Conservation (phyloP, 2,113 vertebrate genomes). For the Gallinago jamesoni region DNA sequence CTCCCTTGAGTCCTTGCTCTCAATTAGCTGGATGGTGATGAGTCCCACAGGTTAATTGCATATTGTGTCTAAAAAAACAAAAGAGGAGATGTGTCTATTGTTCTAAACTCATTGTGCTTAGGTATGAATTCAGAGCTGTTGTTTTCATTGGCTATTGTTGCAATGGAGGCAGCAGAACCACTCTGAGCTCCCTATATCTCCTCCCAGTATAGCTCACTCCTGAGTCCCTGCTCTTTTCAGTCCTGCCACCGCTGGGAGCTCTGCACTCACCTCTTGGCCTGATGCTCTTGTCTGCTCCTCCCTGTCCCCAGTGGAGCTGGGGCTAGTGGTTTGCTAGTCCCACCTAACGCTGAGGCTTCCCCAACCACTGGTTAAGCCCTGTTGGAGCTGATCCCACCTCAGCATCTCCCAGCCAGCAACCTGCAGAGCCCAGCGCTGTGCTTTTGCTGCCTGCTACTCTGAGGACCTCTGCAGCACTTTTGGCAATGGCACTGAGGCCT, state of each 20-base stretch:
- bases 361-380: neutral
- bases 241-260: rapidly evolving
- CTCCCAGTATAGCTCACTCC: neutral
- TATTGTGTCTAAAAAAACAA: neutral
- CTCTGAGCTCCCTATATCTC: neutral
- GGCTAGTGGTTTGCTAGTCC: too few relatives aligned
- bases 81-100: neutral
- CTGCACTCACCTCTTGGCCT: neutral
- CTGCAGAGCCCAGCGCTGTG: neutral
- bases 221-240: neutral
- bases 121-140: neutral
- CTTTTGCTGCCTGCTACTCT: neutral
- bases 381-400: neutral
- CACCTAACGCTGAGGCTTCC: neutral
- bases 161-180: neutral
- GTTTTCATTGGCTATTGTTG: neutral
- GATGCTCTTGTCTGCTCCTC: neutral
- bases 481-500: too few relatives aligned
- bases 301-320: neutral
- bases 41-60: neutral
- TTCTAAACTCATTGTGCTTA: neutral
- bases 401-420: neutral
- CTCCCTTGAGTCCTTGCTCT: neutral
- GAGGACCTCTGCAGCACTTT: neutral
- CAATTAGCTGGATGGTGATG: neutral